Conservation (phyloP, 2,113 vertebrate species). For the Syngnathus floridae region DNA sequence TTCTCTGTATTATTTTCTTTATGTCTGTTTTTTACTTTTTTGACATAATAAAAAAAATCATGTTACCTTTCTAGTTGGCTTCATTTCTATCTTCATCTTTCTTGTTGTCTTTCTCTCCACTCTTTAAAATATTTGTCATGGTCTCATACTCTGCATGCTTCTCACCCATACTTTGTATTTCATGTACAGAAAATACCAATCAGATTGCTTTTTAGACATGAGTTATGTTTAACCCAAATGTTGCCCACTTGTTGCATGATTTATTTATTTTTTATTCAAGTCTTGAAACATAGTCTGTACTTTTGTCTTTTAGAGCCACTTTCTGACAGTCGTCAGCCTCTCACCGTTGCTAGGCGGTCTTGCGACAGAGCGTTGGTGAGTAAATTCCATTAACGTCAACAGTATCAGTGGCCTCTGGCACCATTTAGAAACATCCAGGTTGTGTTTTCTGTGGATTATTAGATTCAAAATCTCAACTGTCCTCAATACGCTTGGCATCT, state of each 20-base stretch:
- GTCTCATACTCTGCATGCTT: background rate
- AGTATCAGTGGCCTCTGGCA: slow-evolving; percentile 6
- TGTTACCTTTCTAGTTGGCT: slow-evolving; percentile 24
- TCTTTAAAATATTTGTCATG: background rate
- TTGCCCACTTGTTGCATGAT: background rate
- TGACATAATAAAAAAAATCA: slow-evolving; percentile 36
- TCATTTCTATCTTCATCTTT: slow-evolving; percentile 12
- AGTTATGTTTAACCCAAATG: background rate
- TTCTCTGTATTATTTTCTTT: background rate
- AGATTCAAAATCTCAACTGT: background rate
- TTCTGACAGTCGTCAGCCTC: slow-evolving; percentile 81
- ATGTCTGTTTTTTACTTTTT: slow-evolving; percentile 7
- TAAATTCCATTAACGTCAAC: slow-evolving; percentile 32
- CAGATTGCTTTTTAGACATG: background rate
- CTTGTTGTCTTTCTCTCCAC: background rate
- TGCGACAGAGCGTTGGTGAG: slow-evolving; percentile 90
- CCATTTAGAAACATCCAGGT: background rate
- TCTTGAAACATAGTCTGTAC: slow-evolving; percentile 1
- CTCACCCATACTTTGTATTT: background rate
- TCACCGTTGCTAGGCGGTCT: slow-evolving; percentile 83
- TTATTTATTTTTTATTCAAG: background rate
- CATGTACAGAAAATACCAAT: background rate
- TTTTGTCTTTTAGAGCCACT: slow-evolving; percentile 64
- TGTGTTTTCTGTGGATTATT: background rate
- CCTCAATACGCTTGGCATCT: background rate